Conservation (phyloP, 2,113 vertebrate genomes). For the Halcyon malimbica region DNA sequence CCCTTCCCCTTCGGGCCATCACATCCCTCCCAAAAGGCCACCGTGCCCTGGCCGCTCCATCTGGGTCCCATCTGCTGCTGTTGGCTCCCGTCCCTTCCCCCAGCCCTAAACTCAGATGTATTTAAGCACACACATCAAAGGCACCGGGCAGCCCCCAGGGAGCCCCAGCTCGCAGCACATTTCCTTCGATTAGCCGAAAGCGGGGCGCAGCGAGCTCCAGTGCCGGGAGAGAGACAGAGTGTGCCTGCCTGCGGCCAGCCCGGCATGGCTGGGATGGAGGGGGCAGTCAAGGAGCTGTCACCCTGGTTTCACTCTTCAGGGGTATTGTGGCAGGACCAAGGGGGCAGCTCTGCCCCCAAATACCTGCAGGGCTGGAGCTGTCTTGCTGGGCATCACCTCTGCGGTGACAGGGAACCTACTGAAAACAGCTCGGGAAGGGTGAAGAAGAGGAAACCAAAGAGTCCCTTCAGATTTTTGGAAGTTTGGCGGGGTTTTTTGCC, state of each 20-base stretch:
- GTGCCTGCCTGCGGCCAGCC: not conserved
- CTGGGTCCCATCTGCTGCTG: slow-evolving; percentile 73
- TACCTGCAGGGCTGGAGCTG: fast-evolving
- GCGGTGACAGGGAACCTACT: fast-evolving
- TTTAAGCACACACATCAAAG: slow-evolving; percentile 73
- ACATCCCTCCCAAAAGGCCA: slow-evolving; percentile 10
- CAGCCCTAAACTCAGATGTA: slow-evolving; percentile 45
- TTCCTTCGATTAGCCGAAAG: slow-evolving; percentile 24
- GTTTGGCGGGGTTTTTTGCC: no score
- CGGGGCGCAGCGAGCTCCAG: not conserved
- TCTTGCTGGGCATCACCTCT: not conserved
- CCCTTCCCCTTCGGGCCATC: not conserved
- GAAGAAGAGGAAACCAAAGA: not conserved
- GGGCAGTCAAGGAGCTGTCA: not conserved
- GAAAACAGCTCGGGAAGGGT: fast-evolving
- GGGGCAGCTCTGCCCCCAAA: not conserved
- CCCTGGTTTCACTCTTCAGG: not conserved
- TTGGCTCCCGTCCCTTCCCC: slow-evolving; percentile 32
- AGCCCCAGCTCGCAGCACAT: not conserved
- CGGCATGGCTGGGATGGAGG: not conserved
- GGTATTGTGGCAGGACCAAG: not conserved
- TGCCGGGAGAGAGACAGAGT: not conserved
- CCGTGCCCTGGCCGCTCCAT: not conserved
- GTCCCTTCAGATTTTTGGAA: not conserved
- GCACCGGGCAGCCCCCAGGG: not conserved